Base-by-base conservation (phyloP, 2,888 invertebrate genomes). In the Adelognathus sp. region DNA sequence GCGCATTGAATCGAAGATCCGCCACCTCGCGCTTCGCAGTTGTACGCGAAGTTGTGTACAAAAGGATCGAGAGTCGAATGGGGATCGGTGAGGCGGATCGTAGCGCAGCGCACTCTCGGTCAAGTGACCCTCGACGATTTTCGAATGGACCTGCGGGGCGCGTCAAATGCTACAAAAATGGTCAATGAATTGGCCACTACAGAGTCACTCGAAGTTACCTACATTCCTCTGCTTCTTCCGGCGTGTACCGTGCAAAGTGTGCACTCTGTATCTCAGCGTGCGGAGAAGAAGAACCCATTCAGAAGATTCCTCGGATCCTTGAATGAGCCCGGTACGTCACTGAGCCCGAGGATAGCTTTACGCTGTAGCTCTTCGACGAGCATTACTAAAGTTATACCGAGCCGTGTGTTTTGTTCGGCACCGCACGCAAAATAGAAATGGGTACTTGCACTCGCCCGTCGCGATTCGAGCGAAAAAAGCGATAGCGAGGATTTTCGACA, bases 121-220 rank as follows among this genome's bases (percentile, higher is more conserved):
- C 84, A 85, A 89, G 88, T 87, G 88, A 88, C 82, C 85, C 87
- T 88, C 81, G 79, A 86, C 74, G 63, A 83, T 75, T 82, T 82
- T 63, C 27, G 70, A 87, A 85, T 83, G 79, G 81, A 79, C 46
- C 83, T 80, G 64, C 75, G 80, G 84, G 85, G 85, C 86, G 87
- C 86, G 85, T 87, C 87, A 85, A 88, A 89, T 88, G 85, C 82
- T 70, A 79, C 73, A 79, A 83, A 87, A 88, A 83, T 86, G 24
- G 83, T 88, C 86, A 90, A 90, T 90, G 90, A 88, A 88, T 86
- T 82, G 85, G n/a, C 85, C 86, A 86, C 87, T 86, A 86, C 83
- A 87, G 83, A 85, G 86, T 88, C 86, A 85, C 85, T 86, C 81
- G 79, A 79, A 73, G 61, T 54, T 70, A 64, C 66, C 80, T 66